Conservation (phyloP, 2,797 vertebrate genomes). For the Schizopygopsis malacanthus region DNA sequence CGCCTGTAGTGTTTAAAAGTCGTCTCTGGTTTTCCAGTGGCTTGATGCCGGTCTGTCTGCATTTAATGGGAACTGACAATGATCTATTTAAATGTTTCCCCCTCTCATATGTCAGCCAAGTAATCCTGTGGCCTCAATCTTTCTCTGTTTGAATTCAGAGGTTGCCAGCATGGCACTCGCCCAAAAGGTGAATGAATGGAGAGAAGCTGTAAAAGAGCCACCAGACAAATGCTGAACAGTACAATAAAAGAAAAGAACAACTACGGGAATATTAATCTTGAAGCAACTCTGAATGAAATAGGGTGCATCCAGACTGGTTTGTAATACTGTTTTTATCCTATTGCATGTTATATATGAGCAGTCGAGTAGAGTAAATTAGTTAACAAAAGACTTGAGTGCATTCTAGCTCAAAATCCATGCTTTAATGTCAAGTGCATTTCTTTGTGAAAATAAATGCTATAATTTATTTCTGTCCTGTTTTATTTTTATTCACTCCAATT, state of each 20-base stretch:
- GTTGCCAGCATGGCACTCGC: constrained; percentile 58
- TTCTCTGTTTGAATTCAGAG: constrained; percentile 64
- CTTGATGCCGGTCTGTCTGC: constrained; percentile 27
- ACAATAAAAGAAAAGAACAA: constrained; percentile 57
- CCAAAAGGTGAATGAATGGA: constrained; percentile 60
- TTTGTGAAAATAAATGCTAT: too few relatives aligned
- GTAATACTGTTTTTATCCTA: neutral
- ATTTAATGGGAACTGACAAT: constrained; percentile 57
- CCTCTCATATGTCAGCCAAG: constrained; percentile 51
- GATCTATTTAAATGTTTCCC: constrained; percentile 63
- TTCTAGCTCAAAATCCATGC: too few relatives aligned
- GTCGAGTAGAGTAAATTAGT: neutral
- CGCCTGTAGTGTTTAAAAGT: neutral
- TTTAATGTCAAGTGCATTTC: too few relatives aligned
- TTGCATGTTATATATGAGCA: neutral
- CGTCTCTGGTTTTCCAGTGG: neutral
- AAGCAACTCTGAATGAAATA: constrained; percentile 18
- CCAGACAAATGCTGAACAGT: constrained; percentile 54
- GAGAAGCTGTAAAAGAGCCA: constrained; percentile 43
- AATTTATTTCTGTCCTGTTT: too few relatives aligned
- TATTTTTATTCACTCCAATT: too few relatives aligned
- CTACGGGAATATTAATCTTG: constrained; percentile 47
- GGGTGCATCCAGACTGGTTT: neutral
- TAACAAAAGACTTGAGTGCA: neutral
- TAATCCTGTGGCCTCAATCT: constrained; percentile 50